Percentiles rank a stretch among this genome's conserved stretches.
Conservation (phyloP, 2,797 vertebrate genomes). For the Brotogeris chrysoptera region DNA sequence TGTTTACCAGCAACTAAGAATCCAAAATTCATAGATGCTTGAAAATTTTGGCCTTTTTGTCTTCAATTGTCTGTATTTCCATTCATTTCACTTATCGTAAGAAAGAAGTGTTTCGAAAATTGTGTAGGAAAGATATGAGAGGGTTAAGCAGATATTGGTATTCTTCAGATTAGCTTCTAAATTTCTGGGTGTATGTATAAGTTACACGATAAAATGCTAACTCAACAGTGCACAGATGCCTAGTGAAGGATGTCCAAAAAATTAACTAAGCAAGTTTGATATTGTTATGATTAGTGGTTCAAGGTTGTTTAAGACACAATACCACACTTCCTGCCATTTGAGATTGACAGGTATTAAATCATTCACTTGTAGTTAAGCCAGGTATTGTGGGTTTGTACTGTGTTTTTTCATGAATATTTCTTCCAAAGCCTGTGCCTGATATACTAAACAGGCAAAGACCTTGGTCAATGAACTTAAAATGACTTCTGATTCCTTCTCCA, state of each 20-base stretch:
- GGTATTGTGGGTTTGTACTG: not conserved
- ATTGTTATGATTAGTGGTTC: not conserved
- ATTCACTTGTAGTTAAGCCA: not conserved
- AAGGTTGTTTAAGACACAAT: not conserved
- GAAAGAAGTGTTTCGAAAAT: not conserved
- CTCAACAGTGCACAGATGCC: not conserved
- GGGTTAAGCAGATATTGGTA: not conserved
- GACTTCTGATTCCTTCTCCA: not conserved
- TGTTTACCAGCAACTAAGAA: not conserved
- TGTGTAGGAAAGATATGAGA: not conserved
- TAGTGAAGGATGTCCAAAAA: not conserved
- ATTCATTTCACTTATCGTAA: not conserved
- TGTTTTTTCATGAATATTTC: not conserved
- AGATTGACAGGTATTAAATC: not conserved
- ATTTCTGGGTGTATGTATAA: not conserved
- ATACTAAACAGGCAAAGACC: not conserved
- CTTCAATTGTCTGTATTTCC: not conserved
- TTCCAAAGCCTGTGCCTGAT: not conserved
- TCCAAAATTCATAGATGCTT: not conserved
- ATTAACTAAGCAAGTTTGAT: not conserved
- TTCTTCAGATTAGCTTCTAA: not conserved
- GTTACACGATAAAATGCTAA: not conserved
- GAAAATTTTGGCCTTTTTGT: not conserved
- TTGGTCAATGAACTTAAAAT: not conserved
- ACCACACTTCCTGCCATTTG: not conserved